Base-by-base conservation (phyloP, 2,113 vertebrate genomes). In the Strix aluco region DNA sequence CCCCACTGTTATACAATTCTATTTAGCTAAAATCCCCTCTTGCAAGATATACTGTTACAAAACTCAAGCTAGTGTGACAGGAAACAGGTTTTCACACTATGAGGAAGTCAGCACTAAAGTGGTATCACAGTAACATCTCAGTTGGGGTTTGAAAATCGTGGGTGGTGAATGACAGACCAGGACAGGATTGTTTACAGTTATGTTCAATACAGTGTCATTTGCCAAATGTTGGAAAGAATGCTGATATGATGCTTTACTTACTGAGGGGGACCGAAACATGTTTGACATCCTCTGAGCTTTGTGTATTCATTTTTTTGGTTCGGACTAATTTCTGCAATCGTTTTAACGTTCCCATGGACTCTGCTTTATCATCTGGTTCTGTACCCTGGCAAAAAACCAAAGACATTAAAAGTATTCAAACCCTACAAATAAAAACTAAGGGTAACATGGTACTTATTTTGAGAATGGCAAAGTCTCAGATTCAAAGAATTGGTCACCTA, bases 291-390 rank as follows among this genome's bases (percentile, higher is more conserved):
- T 98, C 97, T 38, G 92, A 47, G 69, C 81, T 97, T 5, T 94
- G 97, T n/a, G 94, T 74, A 29, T 30, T 97, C 2, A 88, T 13
- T 90, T 97, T 99, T 97, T 98, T 99, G 2, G 92, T 96, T 92
- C 98, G 96, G 11, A 99, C 97, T 70, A 98, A 90, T 72, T 98
- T 98, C 95, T 99, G 98, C 30, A 99, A 71, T 87, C 97, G 98
- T 94, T 98, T 99, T 27, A 99, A 91, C 26, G 98, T 98, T 78
- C 98, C 98, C 80, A 88, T 96, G 12, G 97, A 95, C 96, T 98
- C 98, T 26, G 78, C 38, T 67, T 94, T 98, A 65, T 96, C 97
- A 49, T 97, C 94, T 61, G 90, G 22, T 85, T 98, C 98, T 85
- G 86, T 32, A 6, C 27, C 78, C 99, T 99, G 96, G n/a, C 55